Base-by-base conservation (phyloP, 2,113 vertebrate genomes). In the Gallinago media region DNA sequence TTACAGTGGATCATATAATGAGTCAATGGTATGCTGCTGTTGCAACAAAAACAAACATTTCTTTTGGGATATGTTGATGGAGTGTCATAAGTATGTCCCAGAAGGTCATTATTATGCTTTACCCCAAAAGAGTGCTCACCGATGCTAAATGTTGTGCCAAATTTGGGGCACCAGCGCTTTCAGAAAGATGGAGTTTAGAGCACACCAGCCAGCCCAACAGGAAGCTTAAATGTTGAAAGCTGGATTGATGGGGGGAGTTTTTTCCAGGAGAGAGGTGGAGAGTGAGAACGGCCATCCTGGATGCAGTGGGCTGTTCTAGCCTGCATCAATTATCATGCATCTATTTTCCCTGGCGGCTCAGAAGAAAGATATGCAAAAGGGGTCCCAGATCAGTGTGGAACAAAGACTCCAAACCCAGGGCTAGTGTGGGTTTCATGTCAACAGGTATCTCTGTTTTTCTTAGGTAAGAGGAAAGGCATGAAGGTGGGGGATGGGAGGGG, bases 401-500 rank as follows among this genome's bases (percentile, higher is more conserved):
- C 34, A 83, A 85, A 79, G 61, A 85, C 76, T 65, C 32, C 52
- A 88, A 96, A 73, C 32, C 22, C 17, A 21, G 29, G 34, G 36
- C 34, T 62, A 63, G 62, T 65, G 73, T 71, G 77, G 61, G 50
- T 73, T 95, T 94, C 83, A 83, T 62, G 84, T 78, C 70, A 88
- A 55, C 27, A 55, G 61, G 63, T 52, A 78, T 47, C 67, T 93
- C 90, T 83, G 27, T 8, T 63, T 96, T 47, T 70, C 80, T 95
- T 92, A 94, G 3, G 1, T 88, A 95, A 91, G 76, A 86, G 19
- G 49, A 62, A 92, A 91, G 65, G 50, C 66, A 91, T 76, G 84
- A 87, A 46, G 86, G 25, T 94, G 94, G 88, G 78, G 94, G 96
- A 74, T 90, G 94, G 94, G 91, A 96, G n/a, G 71, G 40, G 75